Percentiles rank a stretch among this genome's conserved stretches.
Conservation (phyloP, 2,888 invertebrate genomes). For the Ectobius pallidus region DNA sequence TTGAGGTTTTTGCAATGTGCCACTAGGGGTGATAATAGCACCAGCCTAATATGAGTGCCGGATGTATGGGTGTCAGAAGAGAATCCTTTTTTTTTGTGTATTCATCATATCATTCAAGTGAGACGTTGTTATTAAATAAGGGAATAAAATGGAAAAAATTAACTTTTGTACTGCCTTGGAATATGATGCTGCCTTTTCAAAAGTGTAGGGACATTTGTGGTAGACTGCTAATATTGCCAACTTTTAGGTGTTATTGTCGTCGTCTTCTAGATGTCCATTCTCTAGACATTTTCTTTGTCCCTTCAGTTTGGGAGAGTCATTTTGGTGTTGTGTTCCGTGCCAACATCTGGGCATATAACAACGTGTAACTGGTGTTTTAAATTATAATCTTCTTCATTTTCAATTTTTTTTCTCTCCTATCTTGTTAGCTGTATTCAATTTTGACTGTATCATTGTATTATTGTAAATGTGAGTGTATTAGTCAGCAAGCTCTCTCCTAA, state of each 20-base stretch:
- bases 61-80: constrained; percentile 11
- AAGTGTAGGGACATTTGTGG: constrained; percentile 24
- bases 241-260: constrained; percentile 15
- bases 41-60: constrained; percentile 26
- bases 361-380: constrained; percentile 22
- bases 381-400: background rate
- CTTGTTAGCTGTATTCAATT: constrained; percentile 9
- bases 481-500: constrained; percentile 20
- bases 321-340: constrained; percentile 34
- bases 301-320: constrained; percentile 30
- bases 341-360: constrained; percentile 1
- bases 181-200: constrained; percentile 38
- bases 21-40: constrained; percentile 18
- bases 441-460: constrained; percentile 27
- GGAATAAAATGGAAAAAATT: constrained; percentile 15
- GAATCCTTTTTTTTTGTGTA: constrained; percentile 26
- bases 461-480: constrained; percentile 31
- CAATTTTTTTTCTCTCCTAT: background rate
- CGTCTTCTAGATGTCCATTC: constrained; percentile 17
- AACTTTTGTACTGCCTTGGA: constrained; percentile 40
- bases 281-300: constrained; percentile 32
- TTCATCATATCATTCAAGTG: constrained; percentile 34
- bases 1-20: constrained; percentile 3
- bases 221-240: constrained; percentile 19
- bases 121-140: constrained; percentile 23